Evolutionary conservation across 2,797 vertebrate genomes (phyloP).

Genomic region (Tapera naevia): DNA sequence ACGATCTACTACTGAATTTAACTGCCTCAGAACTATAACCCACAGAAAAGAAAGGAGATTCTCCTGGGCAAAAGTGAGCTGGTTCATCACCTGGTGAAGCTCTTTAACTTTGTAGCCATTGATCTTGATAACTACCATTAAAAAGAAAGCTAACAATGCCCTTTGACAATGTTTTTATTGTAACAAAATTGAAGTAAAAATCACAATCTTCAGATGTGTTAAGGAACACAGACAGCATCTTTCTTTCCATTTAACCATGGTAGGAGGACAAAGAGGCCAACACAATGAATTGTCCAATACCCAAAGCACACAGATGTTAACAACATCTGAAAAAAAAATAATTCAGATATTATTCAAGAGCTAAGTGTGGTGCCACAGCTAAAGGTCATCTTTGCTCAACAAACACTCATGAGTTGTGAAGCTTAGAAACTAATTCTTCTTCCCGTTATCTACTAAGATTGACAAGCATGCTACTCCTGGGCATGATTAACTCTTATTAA

Average conservation of each 20-base stretch:
- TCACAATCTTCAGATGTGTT: neutral
- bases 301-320: neutral
- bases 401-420: neutral
- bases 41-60: neutral
- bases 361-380: neutral
- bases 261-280: neutral
- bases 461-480: neutral
- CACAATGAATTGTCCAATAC: fast-evolving
- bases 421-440: neutral
- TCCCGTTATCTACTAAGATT: neutral
- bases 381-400: neutral
- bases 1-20: neutral
- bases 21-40: neutral
- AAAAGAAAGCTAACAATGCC: neutral
- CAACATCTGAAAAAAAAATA: neutral
- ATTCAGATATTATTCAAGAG: neutral
- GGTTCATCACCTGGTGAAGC: fast-evolving
- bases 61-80: neutral
- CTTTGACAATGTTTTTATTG: neutral
- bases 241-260: neutral
- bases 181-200: neutral
- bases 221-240: neutral
- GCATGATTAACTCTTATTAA: neutral
- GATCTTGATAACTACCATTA: neutral
- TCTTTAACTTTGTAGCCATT: neutral